Evolutionary conservation across 2,797 vertebrate genomes (phyloP).

Genomic region (Coendou prehensilis): DNA sequence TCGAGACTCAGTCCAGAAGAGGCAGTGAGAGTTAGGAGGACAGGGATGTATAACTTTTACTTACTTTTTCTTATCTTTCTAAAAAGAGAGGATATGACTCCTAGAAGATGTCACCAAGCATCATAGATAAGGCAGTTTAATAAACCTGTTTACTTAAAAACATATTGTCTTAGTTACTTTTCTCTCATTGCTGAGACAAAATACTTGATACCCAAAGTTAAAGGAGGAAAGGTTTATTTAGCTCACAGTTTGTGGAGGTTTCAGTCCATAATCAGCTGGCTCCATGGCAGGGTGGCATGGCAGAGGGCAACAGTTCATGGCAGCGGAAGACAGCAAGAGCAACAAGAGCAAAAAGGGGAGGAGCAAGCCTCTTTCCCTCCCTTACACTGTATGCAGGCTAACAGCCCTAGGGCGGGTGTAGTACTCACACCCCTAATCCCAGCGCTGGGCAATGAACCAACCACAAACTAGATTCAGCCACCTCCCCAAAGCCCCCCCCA

Average conservation of each 20-base stretch:
- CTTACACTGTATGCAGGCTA: not conserved
- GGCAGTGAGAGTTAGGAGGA: not conserved
- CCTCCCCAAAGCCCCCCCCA: too few species aligned
- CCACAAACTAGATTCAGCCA: not conserved
- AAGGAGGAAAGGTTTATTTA: not conserved
- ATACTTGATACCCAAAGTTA: not conserved
- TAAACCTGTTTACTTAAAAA: conserved; percentile 45
- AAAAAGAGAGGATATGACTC: not conserved
- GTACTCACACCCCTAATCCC: not conserved
- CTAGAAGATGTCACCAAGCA: not conserved
- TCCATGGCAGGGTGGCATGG: not conserved
- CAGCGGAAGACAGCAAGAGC: not conserved
- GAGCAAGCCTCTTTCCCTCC: not conserved
- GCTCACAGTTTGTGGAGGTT: not conserved
- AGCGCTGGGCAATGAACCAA: not conserved
- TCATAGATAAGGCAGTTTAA: conserved; percentile 42
- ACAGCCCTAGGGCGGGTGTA: too few species aligned
- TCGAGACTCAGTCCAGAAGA: conserved; percentile 7
- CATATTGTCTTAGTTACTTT: not conserved
- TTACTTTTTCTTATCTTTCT: not conserved
- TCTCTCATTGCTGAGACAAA: not conserved
- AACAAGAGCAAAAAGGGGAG: not conserved
- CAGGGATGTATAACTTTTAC: not conserved
- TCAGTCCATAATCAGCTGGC: not conserved
- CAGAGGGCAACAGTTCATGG: not conserved